These are phyloP conservation scores for Glaucomys volans DNA, from an alignment of 2,113 vertebrate species.

Conservation along the genomic window DNA sequence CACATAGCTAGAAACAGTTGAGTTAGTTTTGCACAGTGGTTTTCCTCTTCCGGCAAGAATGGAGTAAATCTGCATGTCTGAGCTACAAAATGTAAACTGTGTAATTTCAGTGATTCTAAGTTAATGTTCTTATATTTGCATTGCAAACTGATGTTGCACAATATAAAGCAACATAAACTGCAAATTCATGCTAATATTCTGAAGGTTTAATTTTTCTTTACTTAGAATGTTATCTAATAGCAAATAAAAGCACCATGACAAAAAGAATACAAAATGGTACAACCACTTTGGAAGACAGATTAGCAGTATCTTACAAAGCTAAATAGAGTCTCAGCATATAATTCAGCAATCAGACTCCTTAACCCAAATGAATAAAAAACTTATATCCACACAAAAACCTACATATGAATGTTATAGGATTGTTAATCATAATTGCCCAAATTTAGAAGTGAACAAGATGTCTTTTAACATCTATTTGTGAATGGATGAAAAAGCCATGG, in stretches of 20 bases:
- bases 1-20: neutral
- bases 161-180: neutral
- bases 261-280: neutral
- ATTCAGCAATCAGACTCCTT: neutral
- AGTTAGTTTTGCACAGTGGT: neutral
- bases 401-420: neutral
- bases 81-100: neutral
- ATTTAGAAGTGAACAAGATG: slow-evolving; percentile 10
- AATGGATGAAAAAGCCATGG: neutral
- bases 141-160: neutral
- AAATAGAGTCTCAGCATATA: neutral
- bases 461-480: neutral
- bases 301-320: slow-evolving; percentile 31
- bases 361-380: neutral
- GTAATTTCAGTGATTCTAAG: neutral
- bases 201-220: slow-evolving; percentile 31
- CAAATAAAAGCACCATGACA: neutral
- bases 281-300: neutral
- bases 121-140: neutral
- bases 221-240: neutral
- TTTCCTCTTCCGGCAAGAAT: neutral
- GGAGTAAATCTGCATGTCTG: neutral
- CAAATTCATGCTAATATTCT: slow-evolving; percentile 35
- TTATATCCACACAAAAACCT: neutral
- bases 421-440: slow-evolving; percentile 27